phyloP scores from a whole-genome alignment of 2,888 invertebrate genomes.

The Euproctis similis region DNA sequence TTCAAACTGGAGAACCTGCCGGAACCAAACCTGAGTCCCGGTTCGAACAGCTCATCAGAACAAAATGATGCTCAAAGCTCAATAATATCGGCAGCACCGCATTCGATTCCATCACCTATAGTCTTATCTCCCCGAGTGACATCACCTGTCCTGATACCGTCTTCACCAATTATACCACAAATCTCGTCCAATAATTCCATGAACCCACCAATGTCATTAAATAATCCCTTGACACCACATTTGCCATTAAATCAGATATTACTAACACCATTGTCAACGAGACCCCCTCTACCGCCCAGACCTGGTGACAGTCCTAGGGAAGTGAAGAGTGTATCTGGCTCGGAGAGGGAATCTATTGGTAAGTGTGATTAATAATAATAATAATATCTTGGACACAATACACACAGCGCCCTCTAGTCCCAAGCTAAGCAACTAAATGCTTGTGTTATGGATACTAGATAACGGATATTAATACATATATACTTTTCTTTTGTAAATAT shows the following conservation, averaged over 20 bases:
- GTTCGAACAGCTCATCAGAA: slow-evolving; percentile 69
- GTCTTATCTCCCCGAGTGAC: slow-evolving; percentile 18
- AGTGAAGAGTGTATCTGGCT: slow-evolving; percentile 35
- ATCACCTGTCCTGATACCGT: slow-evolving; percentile 14
- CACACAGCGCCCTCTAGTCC: too few species aligned
- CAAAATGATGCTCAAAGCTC: slow-evolving; percentile 65
- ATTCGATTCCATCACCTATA: slow-evolving; percentile 18
- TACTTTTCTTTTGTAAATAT: too few species aligned
- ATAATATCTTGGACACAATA: too few species aligned
- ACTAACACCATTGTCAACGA: slow-evolving; percentile 42
- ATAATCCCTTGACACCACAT: too few species aligned
- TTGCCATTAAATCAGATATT: slow-evolving; percentile 29
- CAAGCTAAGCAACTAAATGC: too few species aligned
- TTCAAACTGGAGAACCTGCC: slow-evolving; percentile 57
- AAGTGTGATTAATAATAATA: too few species aligned
- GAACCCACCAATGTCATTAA: too few species aligned
- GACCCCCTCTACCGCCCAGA: slow-evolving; percentile 57
- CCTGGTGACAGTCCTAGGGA: slow-evolving; percentile 51
- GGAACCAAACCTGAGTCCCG: slow-evolving; percentile 63
- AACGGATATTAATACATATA: too few species aligned
- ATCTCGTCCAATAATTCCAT: too few species aligned
- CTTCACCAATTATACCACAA: slow-evolving; percentile 12
- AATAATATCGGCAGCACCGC: slow-evolving; percentile 52
- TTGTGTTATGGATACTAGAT: too few species aligned
- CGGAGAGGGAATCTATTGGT: slow-evolving; percentile 55